Percentiles rank a stretch among this genome's conserved stretches.
phyloP scores from a whole-genome alignment of 2,797 vertebrate species.

The Enteromius thamalakanensis region DNA sequence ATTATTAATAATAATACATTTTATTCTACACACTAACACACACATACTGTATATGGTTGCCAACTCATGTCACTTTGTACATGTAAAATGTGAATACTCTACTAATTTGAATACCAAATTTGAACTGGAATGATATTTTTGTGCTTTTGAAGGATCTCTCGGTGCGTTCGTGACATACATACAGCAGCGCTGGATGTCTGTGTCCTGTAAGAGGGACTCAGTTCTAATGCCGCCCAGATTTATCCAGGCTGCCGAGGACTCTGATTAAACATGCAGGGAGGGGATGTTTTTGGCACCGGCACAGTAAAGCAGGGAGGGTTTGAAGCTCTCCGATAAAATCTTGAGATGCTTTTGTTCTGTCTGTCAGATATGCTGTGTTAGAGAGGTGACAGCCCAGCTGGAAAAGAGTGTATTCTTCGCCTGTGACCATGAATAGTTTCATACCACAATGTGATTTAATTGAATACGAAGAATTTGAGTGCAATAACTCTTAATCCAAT shows the following conservation, averaged over 20 bases:
- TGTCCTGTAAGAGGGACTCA: background rate
- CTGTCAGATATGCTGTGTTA: conserved; percentile 47
- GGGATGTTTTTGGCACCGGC: conserved; percentile 19
- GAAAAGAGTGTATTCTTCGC: conserved; percentile 13
- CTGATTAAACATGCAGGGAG: conserved; percentile 38
- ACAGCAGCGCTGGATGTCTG: conserved; percentile 4
- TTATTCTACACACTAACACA: no score
- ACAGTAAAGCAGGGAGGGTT: conserved; percentile 31
- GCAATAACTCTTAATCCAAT: conserved; percentile 32
- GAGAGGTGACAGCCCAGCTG: conserved; percentile 38
- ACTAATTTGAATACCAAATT: conserved; percentile 4
- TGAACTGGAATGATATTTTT: background rate
- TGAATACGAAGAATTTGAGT: conserved; percentile 9
- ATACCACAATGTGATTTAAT: conserved; percentile 9
- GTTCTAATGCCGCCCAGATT: conserved; percentile 13
- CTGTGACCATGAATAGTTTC: conserved; percentile 26
- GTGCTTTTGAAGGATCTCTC: background rate
- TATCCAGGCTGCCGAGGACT: conserved; percentile 21
- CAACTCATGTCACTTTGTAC: background rate
- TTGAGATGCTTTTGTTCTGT: conserved; percentile 40
- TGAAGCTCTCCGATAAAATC: conserved; percentile 44
- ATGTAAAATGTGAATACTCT: background rate
- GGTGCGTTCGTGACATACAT: background rate
- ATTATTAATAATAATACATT: no score
- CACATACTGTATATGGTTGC: background rate